phyloP scores from a whole-genome alignment of 2,113 vertebrate species.

The Gallinago undulata region DNA sequence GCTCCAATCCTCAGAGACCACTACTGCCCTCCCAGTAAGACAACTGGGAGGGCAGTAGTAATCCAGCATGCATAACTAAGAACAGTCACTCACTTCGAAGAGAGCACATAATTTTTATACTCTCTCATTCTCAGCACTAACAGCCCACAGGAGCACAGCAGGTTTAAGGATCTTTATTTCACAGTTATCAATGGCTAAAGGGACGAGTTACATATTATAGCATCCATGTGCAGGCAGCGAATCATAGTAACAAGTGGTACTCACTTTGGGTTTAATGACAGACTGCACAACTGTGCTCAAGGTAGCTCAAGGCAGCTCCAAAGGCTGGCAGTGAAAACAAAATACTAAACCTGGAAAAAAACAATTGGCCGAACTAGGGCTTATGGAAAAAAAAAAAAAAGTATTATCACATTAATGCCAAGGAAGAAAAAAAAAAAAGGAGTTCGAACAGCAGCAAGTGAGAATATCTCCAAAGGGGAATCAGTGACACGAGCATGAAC shows the following conservation, averaged over 20 bases:
- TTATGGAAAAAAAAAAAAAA: background rate
- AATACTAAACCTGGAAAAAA: constrained; percentile 3
- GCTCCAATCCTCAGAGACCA: background rate
- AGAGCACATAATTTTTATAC: background rate
- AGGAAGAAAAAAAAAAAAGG: background rate
- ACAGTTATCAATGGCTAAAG: background rate
- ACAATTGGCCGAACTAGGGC: background rate
- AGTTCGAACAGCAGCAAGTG: background rate
- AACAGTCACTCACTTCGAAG: background rate
- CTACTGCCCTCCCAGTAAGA: background rate
- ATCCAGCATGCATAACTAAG: background rate
- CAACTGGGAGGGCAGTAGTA: background rate
- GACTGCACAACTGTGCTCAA: background rate
- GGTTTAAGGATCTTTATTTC: constrained; percentile 53
- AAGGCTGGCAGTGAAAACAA: constrained; percentile 1
- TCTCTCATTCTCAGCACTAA: background rate
- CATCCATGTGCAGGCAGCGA: constrained; percentile 13
- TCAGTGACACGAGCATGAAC: background rate
- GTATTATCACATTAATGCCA: background rate
- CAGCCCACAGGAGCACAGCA: background rate
- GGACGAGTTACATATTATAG: background rate
- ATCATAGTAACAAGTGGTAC: background rate
- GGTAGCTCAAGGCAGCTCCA: background rate
- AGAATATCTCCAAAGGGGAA: background rate
- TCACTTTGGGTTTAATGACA: constrained; percentile 1